These are phyloP conservation scores for Tympanoctomys barrerae DNA, from an alignment of 2,797 vertebrate genomes.

Conservation along the genomic window DNA sequence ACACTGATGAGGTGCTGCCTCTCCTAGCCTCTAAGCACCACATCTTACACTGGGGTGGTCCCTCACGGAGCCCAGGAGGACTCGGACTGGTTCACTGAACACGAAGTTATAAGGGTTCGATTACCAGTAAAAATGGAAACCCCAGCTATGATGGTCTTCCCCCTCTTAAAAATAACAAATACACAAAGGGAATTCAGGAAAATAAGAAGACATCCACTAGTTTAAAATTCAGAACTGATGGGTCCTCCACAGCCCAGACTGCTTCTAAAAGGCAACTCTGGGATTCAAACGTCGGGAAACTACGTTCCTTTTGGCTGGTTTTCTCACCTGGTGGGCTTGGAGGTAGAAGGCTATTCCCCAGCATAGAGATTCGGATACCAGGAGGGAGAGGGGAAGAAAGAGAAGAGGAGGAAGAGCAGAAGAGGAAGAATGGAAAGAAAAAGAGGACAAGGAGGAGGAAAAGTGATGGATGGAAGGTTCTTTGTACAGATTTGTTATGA, in stretches of 20 bases:
- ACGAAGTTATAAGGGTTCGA: not conserved
- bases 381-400: not conserved
- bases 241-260: not conserved
- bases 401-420: not conserved
- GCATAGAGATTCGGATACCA: not conserved
- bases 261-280: not conserved
- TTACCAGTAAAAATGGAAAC: not conserved
- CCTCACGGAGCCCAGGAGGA: not conserved
- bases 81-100: not conserved
- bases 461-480: not conserved
- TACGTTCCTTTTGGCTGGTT: not conserved
- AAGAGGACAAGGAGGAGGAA: not conserved
- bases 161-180: not conserved
- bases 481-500: slow-evolving; percentile 24
- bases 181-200: not conserved
- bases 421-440: not conserved
- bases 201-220: not conserved
- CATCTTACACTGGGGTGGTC: not conserved
- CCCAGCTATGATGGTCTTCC: not conserved
- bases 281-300: slow-evolving; percentile 17
- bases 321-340: not conserved
- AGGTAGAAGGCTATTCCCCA: not conserved
- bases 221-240: not conserved
- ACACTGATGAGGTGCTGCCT: not conserved
- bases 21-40: not conserved